Base-by-base conservation (phyloP, 2,113 vertebrate genomes). In the Camelus dromedarius region DNA sequence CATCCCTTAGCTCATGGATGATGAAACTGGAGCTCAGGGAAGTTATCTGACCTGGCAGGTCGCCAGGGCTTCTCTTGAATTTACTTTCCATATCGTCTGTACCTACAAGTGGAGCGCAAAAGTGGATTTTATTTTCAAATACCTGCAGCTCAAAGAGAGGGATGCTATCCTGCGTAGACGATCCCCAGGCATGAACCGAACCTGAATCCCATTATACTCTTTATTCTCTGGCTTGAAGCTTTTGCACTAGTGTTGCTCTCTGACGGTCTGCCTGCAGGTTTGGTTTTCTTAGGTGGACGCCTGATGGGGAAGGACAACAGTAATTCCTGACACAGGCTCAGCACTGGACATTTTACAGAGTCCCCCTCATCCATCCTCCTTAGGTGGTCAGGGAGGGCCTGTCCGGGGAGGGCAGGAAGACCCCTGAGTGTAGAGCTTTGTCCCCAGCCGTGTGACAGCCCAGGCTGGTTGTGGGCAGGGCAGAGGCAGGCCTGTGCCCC, bases 311-410 rank as follows among this genome's bases (percentile, higher is more conserved):
- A 9, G 46, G 48, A 56, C 11, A 42, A 5, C 30, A n/a, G 58
- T 11, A 13, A 22, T n/a, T 89, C 77, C 24, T 58, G 32, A 38
- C 4, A 3, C 2, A 16, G 24, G 60, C 76, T 76, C 50, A 76
- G 67, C 15, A 3, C 10, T 8, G 19, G 10, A 8, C 24, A 1
- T 9, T 42, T 16, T 11, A 75, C 16, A 42, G 69, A 89, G 79
- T 16, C 26, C 0, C 13, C 35, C 76, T 60, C 9, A 0, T 18
- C n/a, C 13, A 20, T 60, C 42, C 42, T 19, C 3, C 0, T 24
- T 32, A 32, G n/a, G 58, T 22, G 50, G 26, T 24, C 26, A 12
- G 64, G 52, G n/a, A 32, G 14, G 56, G 66, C 69, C 50, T 46
- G 0, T 12, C 35, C 8, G 10, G 2, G 20, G 32, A 32, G 32